phyloP scores from a whole-genome alignment of 2,113 vertebrate species.

The Salvator merianae region DNA sequence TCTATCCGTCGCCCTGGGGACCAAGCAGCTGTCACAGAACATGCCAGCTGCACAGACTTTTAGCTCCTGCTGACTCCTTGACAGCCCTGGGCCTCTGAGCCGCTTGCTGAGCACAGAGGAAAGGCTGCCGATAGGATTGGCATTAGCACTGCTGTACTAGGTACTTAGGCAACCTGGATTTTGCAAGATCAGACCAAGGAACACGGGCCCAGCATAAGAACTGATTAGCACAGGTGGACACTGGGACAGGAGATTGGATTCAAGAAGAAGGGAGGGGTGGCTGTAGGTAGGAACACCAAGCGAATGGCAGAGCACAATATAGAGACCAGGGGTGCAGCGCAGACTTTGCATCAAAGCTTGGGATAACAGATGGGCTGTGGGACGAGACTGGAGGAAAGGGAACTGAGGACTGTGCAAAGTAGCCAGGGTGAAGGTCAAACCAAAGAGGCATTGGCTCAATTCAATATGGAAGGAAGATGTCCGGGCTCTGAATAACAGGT shows the following conservation, averaged over 20 bases:
- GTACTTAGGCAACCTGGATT: not conserved
- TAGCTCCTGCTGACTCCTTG: not conserved
- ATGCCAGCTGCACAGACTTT: not conserved
- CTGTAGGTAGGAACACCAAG: not conserved
- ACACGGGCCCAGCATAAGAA: too few species aligned
- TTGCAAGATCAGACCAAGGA: fast-evolving
- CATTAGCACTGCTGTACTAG: not conserved
- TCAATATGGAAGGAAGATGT: not conserved
- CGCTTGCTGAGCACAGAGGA: not conserved
- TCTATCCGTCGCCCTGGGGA: too few species aligned
- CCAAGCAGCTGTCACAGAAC: not conserved
- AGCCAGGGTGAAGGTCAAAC: not conserved
- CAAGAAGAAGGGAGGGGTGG: not conserved
- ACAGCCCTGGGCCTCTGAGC: not conserved
- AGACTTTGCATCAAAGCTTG: not conserved
- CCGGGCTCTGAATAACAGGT: not conserved
- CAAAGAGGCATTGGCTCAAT: not conserved
- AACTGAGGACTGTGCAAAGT: not conserved
- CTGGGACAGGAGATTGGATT: fast-evolving
- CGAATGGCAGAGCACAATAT: not conserved
- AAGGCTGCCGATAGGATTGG: fast-evolving
- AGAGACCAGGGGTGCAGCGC: not conserved
- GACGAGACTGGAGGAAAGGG: not conserved
- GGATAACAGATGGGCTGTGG: not conserved
- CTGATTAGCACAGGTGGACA: not conserved